These are phyloP conservation scores for Eurytoma californica DNA, from an alignment of 2,888 invertebrate genomes.

Conservation along the genomic window DNA sequence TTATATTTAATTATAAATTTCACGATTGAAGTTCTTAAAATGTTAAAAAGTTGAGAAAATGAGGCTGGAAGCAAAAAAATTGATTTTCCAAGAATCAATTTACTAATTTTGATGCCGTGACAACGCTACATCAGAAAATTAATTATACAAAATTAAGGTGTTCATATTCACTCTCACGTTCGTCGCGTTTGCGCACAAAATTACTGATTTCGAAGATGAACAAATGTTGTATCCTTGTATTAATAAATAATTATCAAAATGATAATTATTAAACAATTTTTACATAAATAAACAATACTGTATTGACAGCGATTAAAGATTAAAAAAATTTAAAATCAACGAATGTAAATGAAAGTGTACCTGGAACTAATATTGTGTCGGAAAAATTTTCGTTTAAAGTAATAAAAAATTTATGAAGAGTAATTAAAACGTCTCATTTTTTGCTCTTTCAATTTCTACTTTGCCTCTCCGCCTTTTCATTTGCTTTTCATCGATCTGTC, in stretches of 20 bases:
- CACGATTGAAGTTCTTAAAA: too few species aligned
- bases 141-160: slow-evolving; percentile 55
- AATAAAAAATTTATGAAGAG: too few species aligned
- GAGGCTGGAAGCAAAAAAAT: too few species aligned
- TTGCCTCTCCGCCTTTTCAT: neutral
- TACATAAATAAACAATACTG: too few species aligned
- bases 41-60: too few species aligned
- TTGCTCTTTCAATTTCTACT: slow-evolving; percentile 28
- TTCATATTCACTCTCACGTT: slow-evolving; percentile 53
- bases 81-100: neutral
- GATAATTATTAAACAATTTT: too few species aligned
- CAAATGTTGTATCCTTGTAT: neutral
- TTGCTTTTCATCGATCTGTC: neutral
- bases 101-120: slow-evolving; percentile 45
- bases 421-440: neutral
- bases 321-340: too few species aligned
- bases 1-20: slow-evolving; percentile 11
- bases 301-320: too few species aligned
- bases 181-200: slow-evolving; percentile 45
- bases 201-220: slow-evolving; percentile 25
- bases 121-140: slow-evolving; percentile 39
- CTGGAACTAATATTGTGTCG: too few species aligned
- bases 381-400: too few species aligned
- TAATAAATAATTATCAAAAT: too few species aligned
- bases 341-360: too few species aligned